Conservation (phyloP, 2,888 invertebrate species). For the Pomacea canaliculata region DNA sequence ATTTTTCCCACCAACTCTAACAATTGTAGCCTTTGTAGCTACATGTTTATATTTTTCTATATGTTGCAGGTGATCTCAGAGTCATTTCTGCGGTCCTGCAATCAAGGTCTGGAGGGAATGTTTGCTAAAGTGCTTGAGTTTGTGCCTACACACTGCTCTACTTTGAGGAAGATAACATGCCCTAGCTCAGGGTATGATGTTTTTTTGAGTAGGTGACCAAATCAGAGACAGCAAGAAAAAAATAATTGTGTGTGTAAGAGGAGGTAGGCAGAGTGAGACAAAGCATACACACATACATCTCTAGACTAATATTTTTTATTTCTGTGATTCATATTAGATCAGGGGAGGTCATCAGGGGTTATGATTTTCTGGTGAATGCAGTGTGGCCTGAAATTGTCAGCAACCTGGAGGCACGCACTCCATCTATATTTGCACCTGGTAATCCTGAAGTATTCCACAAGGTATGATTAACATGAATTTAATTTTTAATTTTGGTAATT, state of each 20-base stretch:
- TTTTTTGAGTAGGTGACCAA: too few relatives aligned
- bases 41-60: neutral
- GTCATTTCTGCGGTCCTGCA: constrained; percentile 73
- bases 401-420: constrained; percentile 75
- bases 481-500: neutral
- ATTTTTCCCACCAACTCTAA: too few relatives aligned
- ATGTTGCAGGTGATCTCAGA: constrained; percentile 78
- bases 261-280: too few relatives aligned
- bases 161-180: constrained; percentile 62
- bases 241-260: too few relatives aligned
- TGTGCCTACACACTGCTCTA: constrained; percentile 73
- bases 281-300: too few relatives aligned
- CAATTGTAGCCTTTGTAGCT: too few relatives aligned
- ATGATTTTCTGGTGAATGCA: constrained; percentile 85
- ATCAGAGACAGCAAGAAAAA: too few relatives aligned
- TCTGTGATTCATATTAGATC: constrained; percentile 39
- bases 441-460: constrained; percentile 89
- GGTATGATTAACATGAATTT: constrained; percentile 62
- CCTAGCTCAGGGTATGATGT: constrained; percentile 48
- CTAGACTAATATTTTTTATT: neutral
- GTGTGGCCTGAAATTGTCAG: constrained; percentile 86
- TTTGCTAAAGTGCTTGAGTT: constrained; percentile 81
- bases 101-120: constrained; percentile 78
- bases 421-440: constrained; percentile 90
- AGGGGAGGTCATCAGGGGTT: constrained; percentile 74